Evolutionary conservation across 2,797 vertebrate genomes (phyloP), one percentile per base, ranked within the genome.

Genomic region (Catostomus latipinnis): DNA sequence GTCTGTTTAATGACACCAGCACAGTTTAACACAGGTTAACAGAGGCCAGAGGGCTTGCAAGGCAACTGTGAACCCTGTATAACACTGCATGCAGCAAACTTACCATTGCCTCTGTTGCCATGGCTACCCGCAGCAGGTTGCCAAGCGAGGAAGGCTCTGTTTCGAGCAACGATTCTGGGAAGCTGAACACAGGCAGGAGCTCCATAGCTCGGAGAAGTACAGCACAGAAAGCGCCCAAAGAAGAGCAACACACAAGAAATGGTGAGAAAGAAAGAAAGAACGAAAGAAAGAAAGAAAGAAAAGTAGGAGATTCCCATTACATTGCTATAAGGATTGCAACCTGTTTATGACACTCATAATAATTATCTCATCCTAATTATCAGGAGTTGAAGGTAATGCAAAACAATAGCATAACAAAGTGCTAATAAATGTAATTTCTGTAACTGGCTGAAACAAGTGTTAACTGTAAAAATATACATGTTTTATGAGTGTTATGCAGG

Each of bases 61-160:
- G 70, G 71, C 82, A 61, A 66, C 60, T 58, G 52, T 77, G 75
- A 77, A 77, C 76, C 60, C 71, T 52, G 80, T 69, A 71, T 62
- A 62, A 13, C 12, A 78, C 50, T 58, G 22, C 50, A 52, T 74
- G 34, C 82, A 66, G 72, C 8, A 68, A 61, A 63, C 78, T 86
- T 72, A 86, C 78, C 34, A 16, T 85, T 89, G 91, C 84, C 88
- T 91, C 92, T 96, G 97, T 98, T 98, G 94, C 96, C 93, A 96
- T 98, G 97, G 95, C 94, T 94, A 95, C 96, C 91, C 92, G 74
- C 94, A 98, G 98, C 90, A 94, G 86, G 93, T 96, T 97, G 91
- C 96, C 96, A 82, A 99, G 97, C 75, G 97, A 98, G 87, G 95
- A 94, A 0, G 96, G 96, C 90, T 99, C 97, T 66, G 92, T 97